Conservation (phyloP, 2,797 vertebrate genomes). For the Halcyon smyrnensis region DNA sequence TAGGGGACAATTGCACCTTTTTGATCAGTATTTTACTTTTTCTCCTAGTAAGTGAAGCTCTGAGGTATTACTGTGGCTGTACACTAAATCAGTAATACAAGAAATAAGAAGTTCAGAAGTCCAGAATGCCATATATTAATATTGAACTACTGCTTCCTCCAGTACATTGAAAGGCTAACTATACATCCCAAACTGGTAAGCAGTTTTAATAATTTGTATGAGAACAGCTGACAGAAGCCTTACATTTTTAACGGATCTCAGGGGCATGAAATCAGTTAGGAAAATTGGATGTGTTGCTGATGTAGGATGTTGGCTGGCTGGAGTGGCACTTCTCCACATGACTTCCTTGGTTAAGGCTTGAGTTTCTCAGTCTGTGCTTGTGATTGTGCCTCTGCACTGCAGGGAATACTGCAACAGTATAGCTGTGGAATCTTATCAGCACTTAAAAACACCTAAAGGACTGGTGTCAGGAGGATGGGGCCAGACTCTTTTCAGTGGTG, state of each 20-base stretch:
- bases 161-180: not conserved
- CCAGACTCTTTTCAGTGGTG: too few species aligned
- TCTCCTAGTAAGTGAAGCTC: not conserved
- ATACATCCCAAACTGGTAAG: not conserved
- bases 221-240: not conserved
- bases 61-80: not conserved
- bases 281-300: not conserved
- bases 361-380: not conserved
- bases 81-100: not conserved
- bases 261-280: not conserved
- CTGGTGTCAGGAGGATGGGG: too few species aligned
- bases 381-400: not conserved
- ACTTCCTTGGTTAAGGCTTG: not conserved
- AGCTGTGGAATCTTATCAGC: not conserved
- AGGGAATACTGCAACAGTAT: too few species aligned
- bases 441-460: too few species aligned
- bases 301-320: not conserved
- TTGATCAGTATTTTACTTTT: not conserved
- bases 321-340: not conserved
- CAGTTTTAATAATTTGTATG: not conserved
- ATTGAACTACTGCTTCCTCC: not conserved
- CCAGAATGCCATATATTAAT: not conserved
- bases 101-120: not conserved
- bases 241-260: not conserved
- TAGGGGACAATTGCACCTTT: not conserved